Evolutionary conservation across 2,113 vertebrate species (phyloP).

Genomic region (Apeltes quadracus): DNA sequence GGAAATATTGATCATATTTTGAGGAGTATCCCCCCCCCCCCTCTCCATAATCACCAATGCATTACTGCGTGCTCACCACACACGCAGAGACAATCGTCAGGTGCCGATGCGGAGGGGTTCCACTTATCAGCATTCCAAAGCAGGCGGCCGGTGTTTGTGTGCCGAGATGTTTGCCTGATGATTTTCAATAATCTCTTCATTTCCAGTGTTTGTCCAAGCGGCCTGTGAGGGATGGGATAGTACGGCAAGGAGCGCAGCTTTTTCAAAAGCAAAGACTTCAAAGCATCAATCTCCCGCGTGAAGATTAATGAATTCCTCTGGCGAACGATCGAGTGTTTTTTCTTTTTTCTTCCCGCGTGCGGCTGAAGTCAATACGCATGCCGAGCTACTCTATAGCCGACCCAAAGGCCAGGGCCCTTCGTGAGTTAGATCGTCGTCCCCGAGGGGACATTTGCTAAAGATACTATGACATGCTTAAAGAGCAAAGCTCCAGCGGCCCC

Average conservation of each 20-base stretch:
- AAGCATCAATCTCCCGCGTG: slow-evolving; percentile 70
- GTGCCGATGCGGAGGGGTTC: slow-evolving; percentile 38
- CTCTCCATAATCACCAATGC: slow-evolving; percentile 68
- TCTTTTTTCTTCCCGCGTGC: slow-evolving; percentile 19
- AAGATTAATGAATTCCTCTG: slow-evolving; percentile 73
- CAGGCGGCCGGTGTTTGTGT: slow-evolving; percentile 60
- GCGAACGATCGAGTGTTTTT: too few relatives aligned
- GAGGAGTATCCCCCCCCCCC: slow-evolving; percentile 66
- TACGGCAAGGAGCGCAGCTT: slow-evolving; percentile 59
- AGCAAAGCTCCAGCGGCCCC: slow-evolving; percentile 53
- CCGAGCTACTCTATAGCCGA: slow-evolving; percentile 48
- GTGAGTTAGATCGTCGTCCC: slow-evolving; percentile 55
- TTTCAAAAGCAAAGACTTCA: slow-evolving; percentile 77
- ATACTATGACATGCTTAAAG: slow-evolving; percentile 67
- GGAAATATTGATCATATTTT: slow-evolving; percentile 77
- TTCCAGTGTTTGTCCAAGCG: slow-evolving; percentile 74
- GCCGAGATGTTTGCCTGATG: slow-evolving; percentile 76
- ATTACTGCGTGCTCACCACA: slow-evolving; percentile 38
- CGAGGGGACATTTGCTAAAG: slow-evolving; percentile 67
- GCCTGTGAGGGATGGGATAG: slow-evolving; percentile 65
- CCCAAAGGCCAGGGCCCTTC: slow-evolving; percentile 58
- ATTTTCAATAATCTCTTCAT: slow-evolving; percentile 79
- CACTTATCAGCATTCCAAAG: slow-evolving; percentile 72
- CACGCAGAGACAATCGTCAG: slow-evolving; percentile 42
- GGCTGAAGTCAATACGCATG: slow-evolving; percentile 61